Conservation (phyloP, 2,113 vertebrate genomes). For the Lepus timidus region DNA sequence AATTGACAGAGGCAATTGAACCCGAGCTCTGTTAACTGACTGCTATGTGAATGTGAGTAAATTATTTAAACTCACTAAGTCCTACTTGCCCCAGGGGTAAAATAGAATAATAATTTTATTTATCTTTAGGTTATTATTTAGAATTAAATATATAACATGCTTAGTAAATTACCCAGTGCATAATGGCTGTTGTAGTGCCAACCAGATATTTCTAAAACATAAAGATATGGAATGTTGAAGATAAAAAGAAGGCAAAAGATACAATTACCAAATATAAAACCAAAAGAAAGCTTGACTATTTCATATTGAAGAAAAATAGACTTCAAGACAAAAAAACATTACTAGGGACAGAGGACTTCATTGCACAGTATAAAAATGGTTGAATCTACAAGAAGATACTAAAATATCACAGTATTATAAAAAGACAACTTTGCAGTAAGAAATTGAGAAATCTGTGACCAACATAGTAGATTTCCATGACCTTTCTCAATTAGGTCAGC, state of each 20-base stretch:
- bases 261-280: background rate
- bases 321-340: background rate
- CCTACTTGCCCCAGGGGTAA: background rate
- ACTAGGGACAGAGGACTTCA: background rate
- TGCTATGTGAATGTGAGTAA: background rate
- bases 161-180: background rate
- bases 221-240: background rate
- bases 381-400: conserved; percentile 4
- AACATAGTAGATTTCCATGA: background rate
- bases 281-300: background rate
- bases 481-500: background rate
- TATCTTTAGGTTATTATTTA: background rate
- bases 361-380: background rate
- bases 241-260: background rate
- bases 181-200: background rate
- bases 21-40: background rate
- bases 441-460: conserved; percentile 13
- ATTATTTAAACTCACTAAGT: background rate
- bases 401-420: background rate
- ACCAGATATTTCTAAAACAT: background rate
- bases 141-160: background rate
- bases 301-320: background rate
- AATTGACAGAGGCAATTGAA: background rate
- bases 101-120: background rate
- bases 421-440: background rate